A percentile compares a stretch with the other conserved stretches of the same genome.
phyloP scores from a whole-genome alignment of 1,140 invertebrate species.

The Solen grandis region DNA sequence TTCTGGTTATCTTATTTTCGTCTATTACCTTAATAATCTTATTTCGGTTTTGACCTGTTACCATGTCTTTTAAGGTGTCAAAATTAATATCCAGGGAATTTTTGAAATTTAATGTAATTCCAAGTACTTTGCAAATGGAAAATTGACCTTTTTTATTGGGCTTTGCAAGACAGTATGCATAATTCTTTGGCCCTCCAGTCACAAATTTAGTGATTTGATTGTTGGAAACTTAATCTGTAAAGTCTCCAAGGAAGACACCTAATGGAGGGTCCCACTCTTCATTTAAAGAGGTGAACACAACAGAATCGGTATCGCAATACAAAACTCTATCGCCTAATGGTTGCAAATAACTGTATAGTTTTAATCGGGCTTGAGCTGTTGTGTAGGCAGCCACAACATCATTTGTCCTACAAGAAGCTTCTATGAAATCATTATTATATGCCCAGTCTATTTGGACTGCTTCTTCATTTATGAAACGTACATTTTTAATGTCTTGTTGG shows the following conservation, averaged over 20 bases:
- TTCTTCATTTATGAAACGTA: no score
- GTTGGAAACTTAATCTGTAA: background rate
- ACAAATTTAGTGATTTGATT: background rate
- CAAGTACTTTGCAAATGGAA: background rate
- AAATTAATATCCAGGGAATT: background rate
- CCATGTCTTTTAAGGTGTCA: background rate
- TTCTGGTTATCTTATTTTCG: background rate
- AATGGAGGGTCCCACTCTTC: background rate
- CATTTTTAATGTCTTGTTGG: background rate
- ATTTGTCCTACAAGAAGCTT: background rate
- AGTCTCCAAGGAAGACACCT: constrained; percentile 3
- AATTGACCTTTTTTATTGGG: background rate
- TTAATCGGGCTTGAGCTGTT: background rate
- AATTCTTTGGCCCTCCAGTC: background rate
- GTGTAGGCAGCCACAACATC: background rate
- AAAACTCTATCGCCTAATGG: background rate
- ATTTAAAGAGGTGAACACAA: background rate
- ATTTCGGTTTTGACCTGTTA: background rate
- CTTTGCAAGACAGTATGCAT: background rate
- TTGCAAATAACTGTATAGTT: background rate
- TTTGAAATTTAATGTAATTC: background rate
- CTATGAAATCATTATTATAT: background rate
- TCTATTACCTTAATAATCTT: background rate
- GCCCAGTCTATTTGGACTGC: background rate
- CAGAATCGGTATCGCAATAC: background rate